Percentiles rank a stretch among this genome's conserved stretches.
These are phyloP conservation scores for Onychomys torridus DNA, from an alignment of 2,797 vertebrate species.

Conservation along the genomic window DNA sequence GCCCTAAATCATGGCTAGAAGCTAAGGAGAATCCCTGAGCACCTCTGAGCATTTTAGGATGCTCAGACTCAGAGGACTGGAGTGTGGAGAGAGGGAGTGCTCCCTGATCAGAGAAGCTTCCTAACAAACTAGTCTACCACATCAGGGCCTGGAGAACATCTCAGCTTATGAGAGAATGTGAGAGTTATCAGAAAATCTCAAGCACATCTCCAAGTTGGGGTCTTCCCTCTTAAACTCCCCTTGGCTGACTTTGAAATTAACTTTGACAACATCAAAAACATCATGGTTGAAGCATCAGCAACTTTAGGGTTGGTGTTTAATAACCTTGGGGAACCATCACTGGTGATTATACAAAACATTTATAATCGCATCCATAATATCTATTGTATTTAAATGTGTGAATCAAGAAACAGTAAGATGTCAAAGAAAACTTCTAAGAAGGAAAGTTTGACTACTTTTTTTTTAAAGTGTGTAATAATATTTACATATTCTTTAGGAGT, in stretches of 20 bases:
- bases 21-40: neutral
- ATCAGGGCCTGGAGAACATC: neutral
- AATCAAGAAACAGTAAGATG: slow-evolving; percentile 13
- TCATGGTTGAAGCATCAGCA: neutral
- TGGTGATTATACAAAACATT: neutral
- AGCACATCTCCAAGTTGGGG: neutral
- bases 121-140: neutral
- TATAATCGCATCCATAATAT: neutral
- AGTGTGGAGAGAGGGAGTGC: neutral
- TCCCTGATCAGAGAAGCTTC: neutral
- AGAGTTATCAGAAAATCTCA: neutral
- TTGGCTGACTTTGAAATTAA: neutral
- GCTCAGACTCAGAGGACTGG: neutral
- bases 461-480: neutral
- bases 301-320: neutral
- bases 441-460: neutral
- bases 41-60: neutral
- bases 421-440: slow-evolving; percentile 54
- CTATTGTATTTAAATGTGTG: slow-evolving; percentile 44
- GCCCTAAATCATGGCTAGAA: neutral
- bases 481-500: neutral
- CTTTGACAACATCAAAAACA: neutral
- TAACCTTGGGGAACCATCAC: neutral
- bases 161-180: neutral
- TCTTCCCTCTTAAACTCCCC: neutral